A percentile compares a stretch with the other conserved stretches of the same genome.
These are phyloP conservation scores for Eupithecia vulgata DNA, from an alignment of 2,888 invertebrate species.

Conservation along the genomic window DNA sequence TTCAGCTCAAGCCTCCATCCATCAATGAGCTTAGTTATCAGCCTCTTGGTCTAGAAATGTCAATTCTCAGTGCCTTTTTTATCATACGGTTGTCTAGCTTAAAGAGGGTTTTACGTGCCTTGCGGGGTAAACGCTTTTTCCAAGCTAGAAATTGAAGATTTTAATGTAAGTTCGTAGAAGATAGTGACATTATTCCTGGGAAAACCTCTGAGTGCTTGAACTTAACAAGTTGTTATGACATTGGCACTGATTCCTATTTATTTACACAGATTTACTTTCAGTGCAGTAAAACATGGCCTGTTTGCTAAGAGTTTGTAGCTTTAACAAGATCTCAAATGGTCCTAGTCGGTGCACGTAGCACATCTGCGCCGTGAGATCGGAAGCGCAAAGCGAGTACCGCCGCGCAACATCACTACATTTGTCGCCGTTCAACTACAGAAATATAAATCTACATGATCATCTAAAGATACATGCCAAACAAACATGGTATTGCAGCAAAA, in stretches of 20 bases:
- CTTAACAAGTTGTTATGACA: background rate
- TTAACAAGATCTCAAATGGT: background rate
- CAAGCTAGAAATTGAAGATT: background rate
- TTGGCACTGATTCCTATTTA: background rate
- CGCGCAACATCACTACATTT: too few species aligned
- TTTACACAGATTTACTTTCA: background rate
- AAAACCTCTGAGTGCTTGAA: background rate
- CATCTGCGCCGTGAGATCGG: too few species aligned
- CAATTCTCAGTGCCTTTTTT: conserved; percentile 27
- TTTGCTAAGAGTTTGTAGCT: background rate
- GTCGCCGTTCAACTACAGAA: too few species aligned
- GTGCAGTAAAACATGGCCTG: background rate
- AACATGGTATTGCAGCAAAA: too few species aligned
- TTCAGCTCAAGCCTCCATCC: conserved; percentile 29
- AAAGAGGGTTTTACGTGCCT: background rate
- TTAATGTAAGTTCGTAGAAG: background rate
- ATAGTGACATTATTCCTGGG: background rate
- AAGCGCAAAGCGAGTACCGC: too few species aligned
- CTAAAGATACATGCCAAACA: too few species aligned
- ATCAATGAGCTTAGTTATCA: conserved; percentile 41
- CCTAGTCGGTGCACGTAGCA: background rate
- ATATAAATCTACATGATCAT: too few species aligned
- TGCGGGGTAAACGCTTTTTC: background rate
- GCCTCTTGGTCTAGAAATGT: conserved; percentile 38
- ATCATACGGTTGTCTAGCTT: conserved; percentile 5